phyloP scores from a whole-genome alignment of 2,888 invertebrate species.

The Heliconius charithonia region DNA sequence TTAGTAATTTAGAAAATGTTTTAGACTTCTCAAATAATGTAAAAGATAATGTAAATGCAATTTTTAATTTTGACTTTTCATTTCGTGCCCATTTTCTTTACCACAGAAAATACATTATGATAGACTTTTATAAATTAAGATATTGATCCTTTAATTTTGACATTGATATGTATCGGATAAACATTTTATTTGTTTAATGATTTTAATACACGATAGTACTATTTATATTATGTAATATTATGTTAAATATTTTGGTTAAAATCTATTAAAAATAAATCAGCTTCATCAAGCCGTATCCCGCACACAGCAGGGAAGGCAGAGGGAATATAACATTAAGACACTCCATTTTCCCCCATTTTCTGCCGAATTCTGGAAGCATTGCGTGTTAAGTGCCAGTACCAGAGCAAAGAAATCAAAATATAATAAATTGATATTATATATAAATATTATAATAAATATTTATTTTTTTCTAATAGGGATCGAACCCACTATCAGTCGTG shows the following conservation, averaged over 20 bases:
- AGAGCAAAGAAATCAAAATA: too few relatives aligned
- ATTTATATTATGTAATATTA: background rate
- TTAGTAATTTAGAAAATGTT: background rate
- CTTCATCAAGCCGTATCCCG: too few relatives aligned
- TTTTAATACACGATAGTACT: background rate
- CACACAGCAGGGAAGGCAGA: too few relatives aligned
- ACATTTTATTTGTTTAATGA: background rate
- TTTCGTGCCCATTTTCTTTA: background rate
- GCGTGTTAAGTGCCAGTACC: too few relatives aligned
- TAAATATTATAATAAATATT: too few relatives aligned
- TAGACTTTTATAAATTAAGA: background rate
- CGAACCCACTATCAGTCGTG: too few relatives aligned
- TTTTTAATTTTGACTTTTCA: background rate
- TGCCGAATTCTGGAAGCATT: too few relatives aligned
- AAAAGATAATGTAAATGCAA: background rate
- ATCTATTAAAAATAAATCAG: background rate
- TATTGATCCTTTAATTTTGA: slow-evolving; percentile 7
- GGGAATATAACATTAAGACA: too few relatives aligned
- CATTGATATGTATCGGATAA: slow-evolving; percentile 10
- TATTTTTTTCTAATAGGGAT: too few relatives aligned
- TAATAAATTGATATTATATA: too few relatives aligned
- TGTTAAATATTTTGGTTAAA: background rate
- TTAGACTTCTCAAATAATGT: background rate
- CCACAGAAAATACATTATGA: slow-evolving; percentile 1
- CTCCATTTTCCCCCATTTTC: too few relatives aligned